A percentile compares a stretch with the other conserved stretches of the same genome.
Evolutionary conservation across 2,113 vertebrate genomes (phyloP).

Genomic region (Stegostoma tigrinum): DNA sequence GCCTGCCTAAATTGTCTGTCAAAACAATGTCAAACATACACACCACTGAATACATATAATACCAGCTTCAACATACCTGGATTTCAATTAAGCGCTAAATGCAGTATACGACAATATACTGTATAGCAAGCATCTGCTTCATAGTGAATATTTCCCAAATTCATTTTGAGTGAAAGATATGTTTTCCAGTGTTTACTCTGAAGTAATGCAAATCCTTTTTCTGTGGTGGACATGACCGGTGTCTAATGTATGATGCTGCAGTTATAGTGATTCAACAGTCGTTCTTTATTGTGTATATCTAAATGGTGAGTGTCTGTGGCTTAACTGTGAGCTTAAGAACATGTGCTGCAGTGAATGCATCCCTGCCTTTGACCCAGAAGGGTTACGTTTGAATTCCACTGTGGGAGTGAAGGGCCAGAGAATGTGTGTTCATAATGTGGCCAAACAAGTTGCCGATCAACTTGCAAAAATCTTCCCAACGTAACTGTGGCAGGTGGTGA

Average conservation of each 20-base stretch:
- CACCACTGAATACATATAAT: background rate
- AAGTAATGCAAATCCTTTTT: background rate
- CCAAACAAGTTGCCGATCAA: too few relatives aligned
- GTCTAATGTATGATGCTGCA: background rate
- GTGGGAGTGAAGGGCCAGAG: too few relatives aligned
- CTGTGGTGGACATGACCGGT: background rate
- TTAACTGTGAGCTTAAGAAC: background rate
- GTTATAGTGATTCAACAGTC: background rate
- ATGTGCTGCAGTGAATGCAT: too few relatives aligned
- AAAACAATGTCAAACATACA: constrained; percentile 30
- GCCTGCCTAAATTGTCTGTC: constrained; percentile 15
- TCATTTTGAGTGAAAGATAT: background rate
- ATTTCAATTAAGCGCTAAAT: background rate
- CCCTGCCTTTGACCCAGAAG: too few relatives aligned
- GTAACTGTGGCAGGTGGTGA: too few relatives aligned
- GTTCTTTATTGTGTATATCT: background rate
- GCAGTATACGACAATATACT: background rate
- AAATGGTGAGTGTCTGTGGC: background rate
- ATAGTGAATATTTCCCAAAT: background rate
- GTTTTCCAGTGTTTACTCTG: background rate
- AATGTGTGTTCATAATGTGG: too few relatives aligned
- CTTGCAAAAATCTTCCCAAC: too few relatives aligned
- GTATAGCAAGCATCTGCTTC: background rate
- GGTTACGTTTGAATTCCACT: too few relatives aligned
- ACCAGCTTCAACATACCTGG: background rate